Percentiles rank a stretch among this genome's conserved stretches.
Evolutionary conservation across 2,113 vertebrate genomes (phyloP).

Genomic region (Eurypyga helias): DNA sequence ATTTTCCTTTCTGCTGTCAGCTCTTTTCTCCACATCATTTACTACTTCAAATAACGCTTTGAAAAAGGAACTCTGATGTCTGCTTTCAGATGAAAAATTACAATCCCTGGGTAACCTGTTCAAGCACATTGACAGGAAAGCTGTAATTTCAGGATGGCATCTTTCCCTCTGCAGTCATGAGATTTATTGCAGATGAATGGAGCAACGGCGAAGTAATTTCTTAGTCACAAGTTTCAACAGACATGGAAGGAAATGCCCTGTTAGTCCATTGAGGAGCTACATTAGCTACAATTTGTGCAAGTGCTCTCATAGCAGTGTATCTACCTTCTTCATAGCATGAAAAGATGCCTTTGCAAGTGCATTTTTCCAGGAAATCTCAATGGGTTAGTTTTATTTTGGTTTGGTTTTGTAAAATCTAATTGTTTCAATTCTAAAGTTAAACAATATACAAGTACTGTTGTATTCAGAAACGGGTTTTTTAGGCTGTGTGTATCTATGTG

Average conservation of each 20-base stretch:
- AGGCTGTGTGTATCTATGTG: no score
- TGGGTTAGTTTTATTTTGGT: not conserved
- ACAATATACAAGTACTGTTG: no score
- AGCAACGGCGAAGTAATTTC: constrained; percentile 38
- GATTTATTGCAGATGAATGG: constrained; percentile 41
- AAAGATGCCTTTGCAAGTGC: not conserved
- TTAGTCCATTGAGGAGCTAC: not conserved
- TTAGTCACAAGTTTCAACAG: not conserved
- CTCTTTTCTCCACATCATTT: constrained; percentile 61
- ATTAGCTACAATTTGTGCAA: not conserved
- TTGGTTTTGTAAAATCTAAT: not conserved
- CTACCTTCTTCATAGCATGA: not conserved
- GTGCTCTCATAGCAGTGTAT: not conserved
- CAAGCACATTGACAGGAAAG: constrained; percentile 20
- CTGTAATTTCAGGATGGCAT: constrained; percentile 63
- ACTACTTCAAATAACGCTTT: constrained; percentile 51
- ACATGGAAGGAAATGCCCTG: not conserved
- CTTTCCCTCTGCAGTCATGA: constrained; percentile 12
- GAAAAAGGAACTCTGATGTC: constrained; percentile 17
- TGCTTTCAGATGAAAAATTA: constrained; percentile 63
- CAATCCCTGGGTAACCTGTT: constrained; percentile 22
- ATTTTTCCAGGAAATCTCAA: not conserved
- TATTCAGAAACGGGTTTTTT: not conserved
- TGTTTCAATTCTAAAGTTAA: not conserved
- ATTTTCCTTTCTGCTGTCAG: constrained; percentile 50